Evolutionary conservation across 2,113 vertebrate species (phyloP), one percentile per base, ranked within the genome.

Genomic region (Sigmodon hispidus): DNA sequence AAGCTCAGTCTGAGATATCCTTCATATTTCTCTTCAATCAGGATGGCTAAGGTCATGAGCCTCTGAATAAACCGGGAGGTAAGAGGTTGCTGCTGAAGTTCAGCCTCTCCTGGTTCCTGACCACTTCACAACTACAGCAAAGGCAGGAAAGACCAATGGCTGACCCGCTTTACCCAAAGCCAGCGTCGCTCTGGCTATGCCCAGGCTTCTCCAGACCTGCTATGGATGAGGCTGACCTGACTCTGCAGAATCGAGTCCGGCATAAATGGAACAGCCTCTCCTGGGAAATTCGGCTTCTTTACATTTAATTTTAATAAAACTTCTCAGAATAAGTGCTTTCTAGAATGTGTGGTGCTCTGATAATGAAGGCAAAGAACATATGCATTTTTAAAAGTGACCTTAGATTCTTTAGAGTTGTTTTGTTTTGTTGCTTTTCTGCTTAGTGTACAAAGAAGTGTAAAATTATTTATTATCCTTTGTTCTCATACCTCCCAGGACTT

Each of bases 301-400:
- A 87, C 10, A 5, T 29, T 96, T 55, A 52, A 40, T 94, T 87
- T 88, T 75, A 85, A 91, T 45, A 92, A 90, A 87, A 86, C 63
- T 40, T 81, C 55, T 67, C 52, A 73, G 88, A 95, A n/a, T n/a
- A 22, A 94, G 45, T 67, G 52, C 52, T 24, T 34, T 40, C 34
- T 50, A 70, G 55, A 83, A 96, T 31, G 24, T 52, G 40, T 90
- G 45, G 40, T 26, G 12, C 77, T 85, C 67, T 96, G 57, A 92
- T 92, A 70, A 87, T 72, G 63, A 80, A 1, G n/a, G 24, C 36
- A 40, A 86, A 81, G 19, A 79, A 22, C 19, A 22, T 55, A 36
- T 4, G 16, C 36, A 8, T 2, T 52, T 50, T 77, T 77, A 43
- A 45, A 73, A 73, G 70, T 48, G 79, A 57, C 12, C 7, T 9